A percentile compares a stretch with the other conserved stretches of the same genome.
Conservation (phyloP, 2,888 invertebrate genomes). For the Rotaria magnacalcarata region DNA sequence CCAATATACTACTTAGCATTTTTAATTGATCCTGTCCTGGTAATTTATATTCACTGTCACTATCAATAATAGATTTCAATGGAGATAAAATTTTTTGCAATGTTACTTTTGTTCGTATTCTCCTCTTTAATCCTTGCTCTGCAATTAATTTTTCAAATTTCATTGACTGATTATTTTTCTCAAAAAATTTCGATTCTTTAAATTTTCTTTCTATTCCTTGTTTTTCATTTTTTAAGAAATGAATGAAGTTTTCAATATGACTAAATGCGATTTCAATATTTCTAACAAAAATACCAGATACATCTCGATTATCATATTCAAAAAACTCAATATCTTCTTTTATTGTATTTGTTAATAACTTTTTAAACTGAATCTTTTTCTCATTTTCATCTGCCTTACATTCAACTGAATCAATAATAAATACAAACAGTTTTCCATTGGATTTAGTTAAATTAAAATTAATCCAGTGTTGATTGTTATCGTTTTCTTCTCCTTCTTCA, state of each 20-base stretch:
- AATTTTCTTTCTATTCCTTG: not conserved
- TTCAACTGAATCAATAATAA: too few relatives aligned
- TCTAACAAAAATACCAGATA: not conserved
- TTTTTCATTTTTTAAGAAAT: not conserved
- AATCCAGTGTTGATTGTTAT: too few relatives aligned
- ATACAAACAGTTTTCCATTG: too few relatives aligned
- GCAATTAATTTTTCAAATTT: constrained; percentile 1
- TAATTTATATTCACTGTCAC: not conserved
- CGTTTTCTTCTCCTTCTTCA: too few relatives aligned
- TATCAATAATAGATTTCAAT: not conserved
- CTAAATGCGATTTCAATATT: not conserved
- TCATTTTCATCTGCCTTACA: too few relatives aligned
- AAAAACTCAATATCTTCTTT: not conserved
- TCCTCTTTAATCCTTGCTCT: not conserved
- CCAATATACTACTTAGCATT: not conserved
- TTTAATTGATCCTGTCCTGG: not conserved
- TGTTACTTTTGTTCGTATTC: not conserved
- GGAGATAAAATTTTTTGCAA: not conserved
- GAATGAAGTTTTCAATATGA: not conserved
- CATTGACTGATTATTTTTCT: not conserved
- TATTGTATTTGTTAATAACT: too few relatives aligned
- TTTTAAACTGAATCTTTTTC: too few relatives aligned
- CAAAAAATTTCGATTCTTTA: not conserved
- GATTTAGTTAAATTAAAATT: too few relatives aligned
- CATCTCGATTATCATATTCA: not conserved